A percentile compares a stretch with the other conserved stretches of the same genome.
These are phyloP conservation scores for Halictus rubicundus DNA, from an alignment of 1,140 invertebrate genomes.

Conservation along the genomic window DNA sequence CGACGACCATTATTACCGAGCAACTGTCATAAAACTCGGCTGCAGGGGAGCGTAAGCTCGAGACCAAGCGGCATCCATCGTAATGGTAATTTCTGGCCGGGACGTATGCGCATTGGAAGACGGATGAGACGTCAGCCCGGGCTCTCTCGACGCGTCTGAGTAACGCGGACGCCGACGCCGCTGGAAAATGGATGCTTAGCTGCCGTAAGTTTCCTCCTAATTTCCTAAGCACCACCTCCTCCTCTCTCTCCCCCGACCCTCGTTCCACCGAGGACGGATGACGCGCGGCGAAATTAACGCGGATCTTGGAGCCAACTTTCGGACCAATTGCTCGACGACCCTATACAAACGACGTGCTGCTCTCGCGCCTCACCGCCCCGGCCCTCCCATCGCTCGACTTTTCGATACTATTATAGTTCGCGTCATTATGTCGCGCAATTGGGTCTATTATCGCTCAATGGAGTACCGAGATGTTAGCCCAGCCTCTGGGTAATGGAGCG, in stretches of 20 bases:
- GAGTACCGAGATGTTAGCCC: too few species aligned
- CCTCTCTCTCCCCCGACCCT: not conserved
- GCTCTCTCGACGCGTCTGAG: constrained; percentile 22
- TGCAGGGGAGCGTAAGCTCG: not conserved
- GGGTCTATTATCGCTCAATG: too few species aligned
- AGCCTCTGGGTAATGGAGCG: too few species aligned
- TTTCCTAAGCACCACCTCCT: constrained; percentile 49
- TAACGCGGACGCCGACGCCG: not conserved
- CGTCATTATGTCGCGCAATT: too few species aligned
- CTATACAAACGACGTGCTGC: not conserved
- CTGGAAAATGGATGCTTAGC: constrained; percentile 45
- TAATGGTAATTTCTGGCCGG: constrained; percentile 57
- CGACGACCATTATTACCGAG: constrained; percentile 70
- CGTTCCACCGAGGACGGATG: not conserved
- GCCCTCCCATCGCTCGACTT: too few species aligned
- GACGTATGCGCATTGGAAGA: constrained; percentile 53
- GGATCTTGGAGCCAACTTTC: constrained; percentile 12
- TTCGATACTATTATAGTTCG: too few species aligned
- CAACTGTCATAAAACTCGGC: constrained; percentile 73
- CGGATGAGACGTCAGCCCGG: constrained; percentile 54
- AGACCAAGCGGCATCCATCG: constrained; percentile 50
- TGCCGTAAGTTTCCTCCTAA: constrained; percentile 56
- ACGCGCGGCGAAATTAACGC: constrained; percentile 23
- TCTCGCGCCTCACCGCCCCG: too few species aligned
- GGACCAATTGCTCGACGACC: not conserved